phyloP scores from a whole-genome alignment of 2,797 vertebrate genomes.

The Manis pentadactyla region DNA sequence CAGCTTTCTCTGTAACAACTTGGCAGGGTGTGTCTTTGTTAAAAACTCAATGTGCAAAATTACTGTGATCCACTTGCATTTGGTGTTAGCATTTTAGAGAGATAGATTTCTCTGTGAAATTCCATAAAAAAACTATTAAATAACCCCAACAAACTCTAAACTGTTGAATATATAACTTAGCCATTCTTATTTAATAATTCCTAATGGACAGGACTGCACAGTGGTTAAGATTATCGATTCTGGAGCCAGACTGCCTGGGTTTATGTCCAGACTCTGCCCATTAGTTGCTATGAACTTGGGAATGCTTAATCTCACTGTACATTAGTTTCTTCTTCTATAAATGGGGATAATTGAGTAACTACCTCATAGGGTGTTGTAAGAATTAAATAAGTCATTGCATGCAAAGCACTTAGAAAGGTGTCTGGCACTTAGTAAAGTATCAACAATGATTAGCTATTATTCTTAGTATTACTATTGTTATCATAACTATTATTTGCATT shows the following conservation, averaged over 20 bases:
- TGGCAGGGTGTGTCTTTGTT: constrained; percentile 31
- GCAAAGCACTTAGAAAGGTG: background rate
- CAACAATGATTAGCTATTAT: background rate
- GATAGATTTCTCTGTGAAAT: background rate
- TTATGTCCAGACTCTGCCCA: background rate
- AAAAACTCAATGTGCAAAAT: constrained; percentile 36
- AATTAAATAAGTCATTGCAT: constrained; percentile 51
- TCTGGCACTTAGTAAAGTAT: background rate
- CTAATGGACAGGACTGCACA: background rate
- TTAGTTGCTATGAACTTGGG: background rate
- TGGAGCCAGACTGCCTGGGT: background rate
- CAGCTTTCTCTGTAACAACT: constrained; percentile 17
- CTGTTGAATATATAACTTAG: background rate
- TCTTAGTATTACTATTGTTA: background rate
- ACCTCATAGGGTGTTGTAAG: background rate
- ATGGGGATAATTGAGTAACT: background rate
- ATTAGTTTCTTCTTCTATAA: constrained; percentile 30
- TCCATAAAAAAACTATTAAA: constrained; percentile 2
- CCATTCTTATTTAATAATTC: background rate
- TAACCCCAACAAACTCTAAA: background rate
- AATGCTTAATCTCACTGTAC: background rate
- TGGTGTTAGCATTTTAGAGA: constrained; percentile 8
- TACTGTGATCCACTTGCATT: background rate
- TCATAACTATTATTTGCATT: background rate
- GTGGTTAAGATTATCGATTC: background rate